A percentile compares a stretch with the other conserved stretches of the same genome.
Evolutionary conservation across 2,113 vertebrate genomes (phyloP).

Genomic region (Macroglossus sobrinus): DNA sequence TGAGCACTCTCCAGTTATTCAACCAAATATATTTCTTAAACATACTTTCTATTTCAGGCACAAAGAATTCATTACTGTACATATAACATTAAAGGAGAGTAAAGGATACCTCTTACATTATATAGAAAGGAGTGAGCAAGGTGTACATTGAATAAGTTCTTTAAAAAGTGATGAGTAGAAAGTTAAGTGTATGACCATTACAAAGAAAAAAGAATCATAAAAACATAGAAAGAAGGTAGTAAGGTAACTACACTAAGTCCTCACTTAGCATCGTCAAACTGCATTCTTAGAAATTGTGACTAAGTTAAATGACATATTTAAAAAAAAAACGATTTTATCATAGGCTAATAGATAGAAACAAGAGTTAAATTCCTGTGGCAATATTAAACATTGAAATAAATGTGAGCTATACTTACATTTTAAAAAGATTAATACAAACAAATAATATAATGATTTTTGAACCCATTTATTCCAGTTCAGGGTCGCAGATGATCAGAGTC

Average conservation of each 20-base stretch:
- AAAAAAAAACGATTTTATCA: background rate
- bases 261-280: background rate
- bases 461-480: background rate
- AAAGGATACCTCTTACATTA: background rate
- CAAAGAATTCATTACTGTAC: background rate
- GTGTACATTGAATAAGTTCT: background rate
- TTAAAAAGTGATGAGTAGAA: background rate
- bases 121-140: background rate
- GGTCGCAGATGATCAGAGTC: background rate
- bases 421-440: background rate
- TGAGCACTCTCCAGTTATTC: background rate
- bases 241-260: background rate
- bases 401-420: background rate
- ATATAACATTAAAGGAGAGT: background rate
- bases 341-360: background rate
- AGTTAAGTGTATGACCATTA: background rate
- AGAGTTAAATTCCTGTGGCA: background rate
- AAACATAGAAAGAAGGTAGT: background rate
- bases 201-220: background rate
- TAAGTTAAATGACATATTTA: background rate
- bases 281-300: background rate
- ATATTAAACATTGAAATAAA: background rate
- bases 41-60: background rate
- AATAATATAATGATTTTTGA: background rate
- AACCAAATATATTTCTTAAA: background rate